Evolutionary conservation across 1,140 invertebrate genomes (phyloP), one percentile per base, ranked within the genome.

Genomic region (Aphelenchoides avenae): DNA sequence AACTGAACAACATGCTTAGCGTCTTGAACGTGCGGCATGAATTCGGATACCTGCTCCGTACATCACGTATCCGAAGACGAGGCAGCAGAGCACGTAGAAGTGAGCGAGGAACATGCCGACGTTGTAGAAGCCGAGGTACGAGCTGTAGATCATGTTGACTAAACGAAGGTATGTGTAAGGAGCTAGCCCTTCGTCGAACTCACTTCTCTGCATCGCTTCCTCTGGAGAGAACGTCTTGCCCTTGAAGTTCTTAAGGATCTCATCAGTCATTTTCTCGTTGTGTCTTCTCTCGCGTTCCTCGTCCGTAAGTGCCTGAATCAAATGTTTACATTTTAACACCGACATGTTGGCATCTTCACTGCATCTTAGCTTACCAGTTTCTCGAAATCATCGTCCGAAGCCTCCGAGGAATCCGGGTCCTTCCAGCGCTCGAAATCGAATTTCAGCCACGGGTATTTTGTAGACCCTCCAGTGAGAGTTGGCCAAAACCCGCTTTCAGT

Each of bases 381-480:
- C 22, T 20, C 49, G 22, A 3, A 57, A 4, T 66, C 41, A 2
- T 50, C 57, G 22, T 46, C 27, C 3, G 29, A 39, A 9, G 33
- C 34, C 6, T 60, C 57, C n/a, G 37, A 57, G 11, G 26, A 20
- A 36, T 60, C 57, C 18, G 33, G 33, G 13, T 40, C 31, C 3
- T 27, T n/a, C 36, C 29, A 64, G 3, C 34, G 18, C 13, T 41
- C 42, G 36, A 56, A 56, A 36, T 56, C 53, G 20, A 56, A 56
- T 26, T 56, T 56, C 0, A 56, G 20, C 53, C 53, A 56, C 33
- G 29, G 43, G 9, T 37, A 24, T 26, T 26, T 31, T 29, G 51
- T 34, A 36, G 49, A 22, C 15, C 31, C 24, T 53, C 20, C 31
- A 3, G 18, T 31, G 15, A 26, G 27, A 57, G 15, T 55, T 20